phyloP scores from a whole-genome alignment of 2,888 invertebrate genomes.

The Chromoteleia sp. region DNA sequence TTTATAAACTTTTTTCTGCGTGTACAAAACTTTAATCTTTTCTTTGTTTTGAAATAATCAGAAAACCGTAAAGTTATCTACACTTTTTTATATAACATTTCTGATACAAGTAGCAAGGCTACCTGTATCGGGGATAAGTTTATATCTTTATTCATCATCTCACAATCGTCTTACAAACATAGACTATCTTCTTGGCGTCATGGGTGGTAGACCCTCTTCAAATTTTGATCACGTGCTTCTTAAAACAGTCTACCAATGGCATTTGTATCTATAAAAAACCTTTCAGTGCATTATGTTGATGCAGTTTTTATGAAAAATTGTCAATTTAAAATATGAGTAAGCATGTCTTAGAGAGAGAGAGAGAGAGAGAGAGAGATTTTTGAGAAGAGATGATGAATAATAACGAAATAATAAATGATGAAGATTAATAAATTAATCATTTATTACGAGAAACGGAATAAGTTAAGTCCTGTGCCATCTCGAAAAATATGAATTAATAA shows the following conservation, averaged over 20 bases:
- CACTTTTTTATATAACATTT: constrained; percentile 14
- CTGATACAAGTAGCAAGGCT: constrained; percentile 30
- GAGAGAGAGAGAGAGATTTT: not conserved
- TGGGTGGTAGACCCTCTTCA: constrained; percentile 46
- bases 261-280: constrained; percentile 23
- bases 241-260: constrained; percentile 2
- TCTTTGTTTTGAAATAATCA: not conserved
- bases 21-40: not conserved
- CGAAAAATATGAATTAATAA: too few relatives aligned
- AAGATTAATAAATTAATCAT: constrained; percentile 1
- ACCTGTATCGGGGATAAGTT: constrained; percentile 21
- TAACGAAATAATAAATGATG: not conserved
- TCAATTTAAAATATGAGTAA: constrained; percentile 21
- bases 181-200: constrained; percentile 15
- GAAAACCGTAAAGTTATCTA: not conserved
- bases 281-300: constrained; percentile 29
- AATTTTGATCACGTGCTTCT: constrained; percentile 26
- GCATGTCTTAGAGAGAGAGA: not conserved
- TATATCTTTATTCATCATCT: constrained; percentile 54
- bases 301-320: constrained; percentile 28
- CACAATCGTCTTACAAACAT: constrained; percentile 26
- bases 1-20: not conserved
- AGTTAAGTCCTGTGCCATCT: not conserved
- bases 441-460: not conserved
- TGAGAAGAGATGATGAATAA: not conserved